Evolutionary conservation across 1,140 invertebrate species (phyloP), one percentile per base, ranked within the genome.

Genomic region (Drosophila funebris): DNA sequence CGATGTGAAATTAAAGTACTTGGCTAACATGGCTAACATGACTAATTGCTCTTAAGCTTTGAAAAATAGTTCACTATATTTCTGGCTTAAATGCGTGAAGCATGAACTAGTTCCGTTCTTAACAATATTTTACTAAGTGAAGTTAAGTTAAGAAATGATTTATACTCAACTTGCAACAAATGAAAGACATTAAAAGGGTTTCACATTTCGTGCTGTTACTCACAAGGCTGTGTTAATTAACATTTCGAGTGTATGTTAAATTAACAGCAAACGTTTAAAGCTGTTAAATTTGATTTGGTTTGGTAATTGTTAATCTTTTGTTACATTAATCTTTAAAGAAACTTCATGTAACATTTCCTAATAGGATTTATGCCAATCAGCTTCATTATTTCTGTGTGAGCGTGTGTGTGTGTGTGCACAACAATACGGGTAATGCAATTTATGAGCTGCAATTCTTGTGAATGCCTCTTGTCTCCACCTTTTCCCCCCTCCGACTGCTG

Each of bases 401-500:
- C 31, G 39, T 58, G 54, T 58, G 56, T 46, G 41, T 29, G 18
- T 60, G 41, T 60, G 43, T 57, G 43, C 44, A 66, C 61, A 71
- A 66, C 69, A 58, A 71, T 72, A 20, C 62, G 53, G 67, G 54
- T 67, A 72, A 72, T 67, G 69, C 69, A 72, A 72, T 72, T 67
- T 72, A 67, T 72, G 69, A 67, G 69, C 22, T 67, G 62, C 69
- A 72, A 53, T 72, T 66, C 68, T 56, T 71, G 68, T 43, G 48
- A 50, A 24, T 56, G 39, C 50, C 18, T 44, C 60, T 24, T 41
- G 44, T 20, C 56, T n/a, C 13, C 24, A 11, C 13, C 8, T 5
- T 4, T 4, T 36, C 24, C 54, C 39, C 3, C 4, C 13, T 14
- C 29, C 20, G 7, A n/a, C n/a, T n/a, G n/a, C 52, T 8, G 2